Evolutionary conservation across 2,113 vertebrate genomes (phyloP).

Genomic region (Atrichornis clamosus): DNA sequence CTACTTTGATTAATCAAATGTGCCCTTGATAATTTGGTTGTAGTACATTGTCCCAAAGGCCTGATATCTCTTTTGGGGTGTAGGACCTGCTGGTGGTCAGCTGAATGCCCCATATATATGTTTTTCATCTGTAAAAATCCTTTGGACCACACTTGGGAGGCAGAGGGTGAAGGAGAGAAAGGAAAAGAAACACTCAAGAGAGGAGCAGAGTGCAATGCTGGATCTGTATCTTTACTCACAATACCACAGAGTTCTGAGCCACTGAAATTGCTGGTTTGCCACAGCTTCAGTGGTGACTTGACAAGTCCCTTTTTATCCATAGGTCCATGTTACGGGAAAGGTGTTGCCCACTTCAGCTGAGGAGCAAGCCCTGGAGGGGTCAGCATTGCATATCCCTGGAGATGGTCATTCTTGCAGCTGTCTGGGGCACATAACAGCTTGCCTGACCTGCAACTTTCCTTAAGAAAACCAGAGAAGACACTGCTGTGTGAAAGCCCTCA

Average conservation of each 20-base stretch:
- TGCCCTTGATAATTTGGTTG: neutral
- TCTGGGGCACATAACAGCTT: neutral
- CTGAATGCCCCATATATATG: neutral
- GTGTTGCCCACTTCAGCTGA: neutral
- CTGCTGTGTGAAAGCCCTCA: neutral
- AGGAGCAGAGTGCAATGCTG: neutral
- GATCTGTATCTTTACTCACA: neutral
- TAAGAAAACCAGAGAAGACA: conserved; percentile 46
- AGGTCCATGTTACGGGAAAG: neutral
- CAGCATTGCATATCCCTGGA: neutral
- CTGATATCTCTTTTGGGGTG: neutral
- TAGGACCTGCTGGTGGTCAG: neutral
- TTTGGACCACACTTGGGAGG: neutral
- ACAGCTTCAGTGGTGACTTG: neutral
- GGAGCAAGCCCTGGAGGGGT: neutral
- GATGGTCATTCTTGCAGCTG: neutral
- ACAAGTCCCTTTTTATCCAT: neutral
- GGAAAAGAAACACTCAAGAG: neutral
- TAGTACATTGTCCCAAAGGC: neutral
- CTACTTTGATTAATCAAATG: neutral
- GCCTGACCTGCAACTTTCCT: neutral
- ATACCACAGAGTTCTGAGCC: neutral
- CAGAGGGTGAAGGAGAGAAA: neutral
- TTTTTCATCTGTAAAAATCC: neutral
- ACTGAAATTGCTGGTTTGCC: neutral